Base-by-base conservation (phyloP, 1,140 invertebrate species). In the Tetragonula clypearis region DNA sequence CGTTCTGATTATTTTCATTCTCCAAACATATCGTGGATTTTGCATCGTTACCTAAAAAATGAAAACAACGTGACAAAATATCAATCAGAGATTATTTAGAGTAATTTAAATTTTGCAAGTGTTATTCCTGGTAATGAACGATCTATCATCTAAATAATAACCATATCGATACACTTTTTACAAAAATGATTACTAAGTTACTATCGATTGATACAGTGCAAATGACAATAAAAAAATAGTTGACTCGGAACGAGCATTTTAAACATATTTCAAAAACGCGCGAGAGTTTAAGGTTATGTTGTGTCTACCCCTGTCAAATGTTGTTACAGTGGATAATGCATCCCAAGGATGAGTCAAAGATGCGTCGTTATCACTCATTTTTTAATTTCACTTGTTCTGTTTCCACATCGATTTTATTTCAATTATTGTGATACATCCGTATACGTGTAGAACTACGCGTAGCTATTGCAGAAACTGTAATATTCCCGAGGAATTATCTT, bases 241-340 rank as follows among this genome's bases (percentile, higher is more conserved):
- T 62, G 65, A 49, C 8, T 15, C 14, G 12, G 12, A 72, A 23
- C 23, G 72, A 26, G 26, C 5, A 15, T 62, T 53, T n/a, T 4
- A 49, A 73, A 35, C 15, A 69, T 26, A 76, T 69, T 82, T 88
- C 23, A 30, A 30, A 90, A 88, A 65, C 62, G 2, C 49, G 60
- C 56, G 74, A 8, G 30, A 30, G 9, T 9, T 68, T 53, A 30
- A 56, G 60, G 53, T 75, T 85, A 76, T 71, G 26, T 74, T 69
- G 82, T 69, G 82, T 62, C 77, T 76, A 93, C 93, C 93, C 23
- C 30, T 66, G 8, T 90, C 88, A 66, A 90, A 90, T 53, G 60
- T 78, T 23, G 71, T 87, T 68, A 85, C 11, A 0, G 82, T 89
- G 2, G 49, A 30, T 35, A 90, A 68, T 23, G 56, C 53, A 23